These are phyloP conservation scores for Bimastos eiseni DNA, from an alignment of 2,888 invertebrate species.

Conservation along the genomic window DNA sequence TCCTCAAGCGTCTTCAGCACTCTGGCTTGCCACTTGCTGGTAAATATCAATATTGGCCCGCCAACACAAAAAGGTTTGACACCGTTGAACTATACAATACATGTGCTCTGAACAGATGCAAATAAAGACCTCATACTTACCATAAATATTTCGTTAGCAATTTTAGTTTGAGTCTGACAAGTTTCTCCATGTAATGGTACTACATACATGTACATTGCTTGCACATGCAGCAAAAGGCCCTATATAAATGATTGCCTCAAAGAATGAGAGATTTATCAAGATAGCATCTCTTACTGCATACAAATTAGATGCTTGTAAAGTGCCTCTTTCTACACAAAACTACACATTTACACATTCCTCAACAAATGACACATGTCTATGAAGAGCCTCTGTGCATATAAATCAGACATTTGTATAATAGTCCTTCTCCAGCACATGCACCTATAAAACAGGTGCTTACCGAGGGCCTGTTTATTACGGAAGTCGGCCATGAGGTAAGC, in stretches of 20 bases:
- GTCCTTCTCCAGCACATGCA: background rate
- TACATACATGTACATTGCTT: background rate
- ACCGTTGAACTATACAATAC: too few relatives aligned
- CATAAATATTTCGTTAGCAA: background rate
- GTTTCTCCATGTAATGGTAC: too few relatives aligned
- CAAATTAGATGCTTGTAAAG: background rate
- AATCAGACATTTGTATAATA: background rate
- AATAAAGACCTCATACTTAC: background rate
- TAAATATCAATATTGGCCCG: too few relatives aligned
- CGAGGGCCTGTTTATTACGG: slow-evolving; percentile 82
- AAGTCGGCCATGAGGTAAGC: slow-evolving; percentile 80
- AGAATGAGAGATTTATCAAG: too few relatives aligned
- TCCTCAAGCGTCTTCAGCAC: too few relatives aligned
- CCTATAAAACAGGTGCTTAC: slow-evolving; percentile 43
- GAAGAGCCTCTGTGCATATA: background rate
- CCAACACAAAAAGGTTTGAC: too few relatives aligned
- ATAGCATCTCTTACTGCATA: background rate
- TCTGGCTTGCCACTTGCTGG: too few relatives aligned
- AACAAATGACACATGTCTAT: background rate
- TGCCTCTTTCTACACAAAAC: background rate
- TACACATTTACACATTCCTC: background rate
- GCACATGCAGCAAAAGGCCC: background rate
- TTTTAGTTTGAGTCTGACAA: background rate
- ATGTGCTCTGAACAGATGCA: background rate
- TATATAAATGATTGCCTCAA: too few relatives aligned